Conservation (phyloP, 2,113 vertebrate genomes). For the Crotalus tigris region DNA sequence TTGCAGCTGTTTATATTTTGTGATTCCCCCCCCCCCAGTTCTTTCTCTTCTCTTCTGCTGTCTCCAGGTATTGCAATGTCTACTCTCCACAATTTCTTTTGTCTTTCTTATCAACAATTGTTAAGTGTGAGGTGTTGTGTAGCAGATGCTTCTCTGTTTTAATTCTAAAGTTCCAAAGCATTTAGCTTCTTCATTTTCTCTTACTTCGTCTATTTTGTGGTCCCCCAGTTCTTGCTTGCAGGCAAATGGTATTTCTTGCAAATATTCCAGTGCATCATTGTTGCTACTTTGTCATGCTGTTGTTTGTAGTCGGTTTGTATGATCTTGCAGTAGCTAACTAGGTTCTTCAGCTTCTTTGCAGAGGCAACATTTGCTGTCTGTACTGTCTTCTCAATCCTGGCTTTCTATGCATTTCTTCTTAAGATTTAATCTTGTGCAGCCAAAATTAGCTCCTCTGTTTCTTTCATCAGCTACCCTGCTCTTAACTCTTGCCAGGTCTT, state of each 20-base stretch:
- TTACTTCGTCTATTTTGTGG: background rate
- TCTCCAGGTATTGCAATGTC: background rate
- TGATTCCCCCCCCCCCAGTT: background rate
- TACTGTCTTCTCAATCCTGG: background rate
- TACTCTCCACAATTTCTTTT: background rate
- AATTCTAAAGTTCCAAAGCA: background rate
- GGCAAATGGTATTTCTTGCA: background rate
- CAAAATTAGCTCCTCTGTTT: background rate
- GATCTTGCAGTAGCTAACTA: background rate
- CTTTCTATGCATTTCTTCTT: background rate
- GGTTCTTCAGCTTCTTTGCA: background rate
- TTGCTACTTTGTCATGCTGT: background rate
- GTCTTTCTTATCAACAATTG: background rate
- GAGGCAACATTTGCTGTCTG: background rate
- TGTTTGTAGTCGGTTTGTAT: background rate
- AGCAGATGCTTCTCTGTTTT: background rate
- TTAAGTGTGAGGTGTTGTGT: background rate
- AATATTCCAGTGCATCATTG: background rate
- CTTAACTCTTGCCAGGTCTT: background rate
- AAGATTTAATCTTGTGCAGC: background rate
- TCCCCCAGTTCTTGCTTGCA: background rate
- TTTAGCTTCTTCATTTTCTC: background rate
- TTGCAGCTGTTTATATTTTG: background rate
- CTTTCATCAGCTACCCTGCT: background rate
- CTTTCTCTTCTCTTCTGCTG: background rate